Conservation (phyloP, 2,888 invertebrate genomes). For the Sipha maydis region DNA sequence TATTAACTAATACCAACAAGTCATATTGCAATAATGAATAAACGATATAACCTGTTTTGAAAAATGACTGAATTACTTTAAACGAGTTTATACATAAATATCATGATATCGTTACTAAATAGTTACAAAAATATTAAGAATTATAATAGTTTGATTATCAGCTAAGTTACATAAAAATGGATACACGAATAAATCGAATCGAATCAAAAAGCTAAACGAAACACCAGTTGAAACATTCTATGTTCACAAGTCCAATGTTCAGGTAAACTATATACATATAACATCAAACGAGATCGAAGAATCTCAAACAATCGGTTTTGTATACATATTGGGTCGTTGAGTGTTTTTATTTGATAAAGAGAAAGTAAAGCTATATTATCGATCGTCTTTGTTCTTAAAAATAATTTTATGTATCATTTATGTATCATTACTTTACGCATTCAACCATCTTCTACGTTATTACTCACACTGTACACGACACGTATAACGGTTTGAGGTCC, state of each 20-base stretch:
- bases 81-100: constrained; percentile 52
- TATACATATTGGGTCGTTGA: neutral
- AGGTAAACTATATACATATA: neutral
- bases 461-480: neutral
- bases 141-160: neutral
- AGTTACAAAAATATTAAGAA: constrained; percentile 22
- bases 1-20: constrained; percentile 40
- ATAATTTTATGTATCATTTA: constrained; percentile 32
- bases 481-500: constrained; percentile 1
- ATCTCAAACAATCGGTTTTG: neutral
- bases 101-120: constrained; percentile 18
- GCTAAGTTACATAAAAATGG: constrained; percentile 27
- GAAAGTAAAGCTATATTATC: constrained; percentile 49
- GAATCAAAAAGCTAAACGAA: constrained; percentile 55
- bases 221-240: constrained; percentile 51
- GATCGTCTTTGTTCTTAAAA: constrained; percentile 52
- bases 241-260: neutral
- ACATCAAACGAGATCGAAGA: constrained; percentile 3
- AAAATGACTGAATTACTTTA: constrained; percentile 52
- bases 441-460: constrained; percentile 9
- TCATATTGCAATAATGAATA: constrained; percentile 36
- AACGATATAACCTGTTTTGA: constrained; percentile 54
- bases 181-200: neutral
- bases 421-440: neutral
- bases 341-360: constrained; percentile 48